Base-by-base conservation (phyloP, 2,888 invertebrate species). In the Xanthorhoe spadicearia region DNA sequence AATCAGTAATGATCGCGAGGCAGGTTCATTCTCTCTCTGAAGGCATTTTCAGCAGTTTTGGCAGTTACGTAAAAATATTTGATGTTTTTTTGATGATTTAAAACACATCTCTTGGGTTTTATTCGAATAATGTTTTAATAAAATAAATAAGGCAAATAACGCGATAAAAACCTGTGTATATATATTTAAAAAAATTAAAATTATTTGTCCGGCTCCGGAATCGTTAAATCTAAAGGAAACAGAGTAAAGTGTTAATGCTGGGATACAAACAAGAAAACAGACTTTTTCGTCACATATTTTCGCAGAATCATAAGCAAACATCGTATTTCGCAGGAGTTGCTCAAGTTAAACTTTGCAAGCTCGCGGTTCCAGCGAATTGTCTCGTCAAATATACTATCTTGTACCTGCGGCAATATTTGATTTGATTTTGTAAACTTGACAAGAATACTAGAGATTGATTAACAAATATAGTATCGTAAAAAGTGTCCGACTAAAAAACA, bases 291-390 rank as follows among this genome's bases (percentile, higher is more conserved):
- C 49, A 43, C 38, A 43, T 43, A 46, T 46, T 52, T 59, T 62
- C 66, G 43, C 15, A 58, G 54, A 66, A 66, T 46, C 19, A 17
- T 8, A 48, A 56, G 48, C 56, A 63, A 60, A 67, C 49, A 67
- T 10, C 13, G 43, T 17, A 59, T 48, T 64, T 61, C 53, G 64
- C 67, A 48, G 17, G 23, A 61, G 56, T 68, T 61, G 53, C 49
- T 53, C 52, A 61, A 64, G 49, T 49, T 50, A 56, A 67, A 64
- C 64, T 60, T 64, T 56, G 53, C 60, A 60, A 64, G 56, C 57
- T 48, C 38, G 66, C 62, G 51, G 52, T 63, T 68, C 56, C 56
- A 43, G 49, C 48, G 60, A 60, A n/a, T 52, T 56, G 64, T 61
- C 35, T 61, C 60, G 15, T 38, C 56, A 68, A 68, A 68, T 60